phyloP scores from a whole-genome alignment of 2,797 vertebrate species.

The Lepilemur septentrionalis region DNA sequence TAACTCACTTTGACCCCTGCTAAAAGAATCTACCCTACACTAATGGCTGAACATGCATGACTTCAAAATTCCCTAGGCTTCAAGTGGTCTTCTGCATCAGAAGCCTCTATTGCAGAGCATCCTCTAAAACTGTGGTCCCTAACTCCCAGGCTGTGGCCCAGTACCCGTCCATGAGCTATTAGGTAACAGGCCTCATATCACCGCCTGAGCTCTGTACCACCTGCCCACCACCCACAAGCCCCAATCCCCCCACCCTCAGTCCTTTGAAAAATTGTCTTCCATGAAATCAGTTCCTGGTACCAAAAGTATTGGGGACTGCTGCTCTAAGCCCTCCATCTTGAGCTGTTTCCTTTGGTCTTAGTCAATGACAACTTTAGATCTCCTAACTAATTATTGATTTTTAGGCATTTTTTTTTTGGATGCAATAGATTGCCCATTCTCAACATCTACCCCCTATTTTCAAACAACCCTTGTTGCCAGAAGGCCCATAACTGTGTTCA shows the following conservation, averaged over 20 bases:
- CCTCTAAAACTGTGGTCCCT: background rate
- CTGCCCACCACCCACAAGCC: too few species aligned
- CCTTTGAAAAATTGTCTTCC: too few species aligned
- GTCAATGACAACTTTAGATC: background rate
- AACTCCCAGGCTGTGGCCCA: too few species aligned
- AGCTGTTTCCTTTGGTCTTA: conserved; percentile 11
- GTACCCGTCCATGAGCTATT: too few species aligned
- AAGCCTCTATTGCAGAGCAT: background rate
- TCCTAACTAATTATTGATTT: background rate
- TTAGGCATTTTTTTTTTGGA: background rate
- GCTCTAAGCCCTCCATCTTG: background rate
- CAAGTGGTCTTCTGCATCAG: background rate
- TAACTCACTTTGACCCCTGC: background rate
- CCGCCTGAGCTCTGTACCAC: too few species aligned
- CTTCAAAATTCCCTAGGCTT: background rate
- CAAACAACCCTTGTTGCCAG: background rate
- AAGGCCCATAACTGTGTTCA: background rate
- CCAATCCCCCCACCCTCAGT: too few species aligned
- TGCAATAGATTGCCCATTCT: background rate
- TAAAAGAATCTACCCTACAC: background rate
- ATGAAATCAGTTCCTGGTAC: too few species aligned
- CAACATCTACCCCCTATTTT: background rate
- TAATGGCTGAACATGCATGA: background rate
- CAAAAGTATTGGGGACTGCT: too few species aligned
- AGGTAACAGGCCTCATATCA: too few species aligned